phyloP scores from a whole-genome alignment of 2,113 vertebrate species.

The Sclerurus mexicanus region DNA sequence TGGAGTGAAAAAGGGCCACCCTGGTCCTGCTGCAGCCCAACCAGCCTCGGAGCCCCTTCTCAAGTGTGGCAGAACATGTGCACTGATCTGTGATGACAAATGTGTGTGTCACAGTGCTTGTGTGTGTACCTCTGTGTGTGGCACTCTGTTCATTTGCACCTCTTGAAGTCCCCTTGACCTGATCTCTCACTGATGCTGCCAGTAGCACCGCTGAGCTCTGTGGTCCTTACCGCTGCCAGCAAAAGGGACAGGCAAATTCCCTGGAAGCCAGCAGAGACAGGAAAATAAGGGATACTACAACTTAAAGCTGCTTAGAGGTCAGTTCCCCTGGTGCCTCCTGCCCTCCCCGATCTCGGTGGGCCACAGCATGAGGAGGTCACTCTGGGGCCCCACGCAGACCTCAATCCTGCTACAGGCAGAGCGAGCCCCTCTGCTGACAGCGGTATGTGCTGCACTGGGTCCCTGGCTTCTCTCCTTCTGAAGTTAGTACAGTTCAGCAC shows the following conservation, averaged over 20 bases:
- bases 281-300: neutral
- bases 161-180: neutral
- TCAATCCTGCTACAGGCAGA: neutral
- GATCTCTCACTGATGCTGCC: neutral
- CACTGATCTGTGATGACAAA: neutral
- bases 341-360: neutral
- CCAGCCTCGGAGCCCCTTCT: neutral
- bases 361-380: accelerated
- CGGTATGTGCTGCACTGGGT: neutral
- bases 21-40: neutral
- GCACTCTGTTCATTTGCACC: neutral
- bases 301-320: neutral
- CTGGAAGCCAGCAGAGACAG: neutral
- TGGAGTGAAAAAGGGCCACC: neutral
- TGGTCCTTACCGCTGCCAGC: neutral
- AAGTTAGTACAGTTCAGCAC: neutral
- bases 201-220: neutral
- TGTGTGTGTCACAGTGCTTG: neutral
- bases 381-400: neutral
- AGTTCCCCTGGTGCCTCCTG: neutral
- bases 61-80: neutral
- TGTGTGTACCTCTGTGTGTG: neutral
- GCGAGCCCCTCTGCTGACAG: neutral
- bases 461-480: neutral
- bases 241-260: neutral